A percentile compares a stretch with the other conserved stretches of the same genome.
Conservation (phyloP, 1,140 invertebrate genomes). For the Lepidurus arcticus region DNA sequence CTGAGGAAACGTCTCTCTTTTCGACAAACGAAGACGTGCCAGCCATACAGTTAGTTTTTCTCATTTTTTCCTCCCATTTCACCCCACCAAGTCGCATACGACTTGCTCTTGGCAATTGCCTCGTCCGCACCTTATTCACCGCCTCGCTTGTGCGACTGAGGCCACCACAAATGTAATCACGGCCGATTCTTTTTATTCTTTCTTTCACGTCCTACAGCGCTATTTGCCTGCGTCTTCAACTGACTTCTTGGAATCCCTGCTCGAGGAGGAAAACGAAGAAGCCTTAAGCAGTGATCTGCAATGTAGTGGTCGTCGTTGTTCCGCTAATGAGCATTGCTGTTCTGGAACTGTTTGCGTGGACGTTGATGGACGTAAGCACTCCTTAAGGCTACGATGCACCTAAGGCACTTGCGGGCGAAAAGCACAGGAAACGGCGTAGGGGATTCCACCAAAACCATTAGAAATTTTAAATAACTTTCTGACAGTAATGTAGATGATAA, state of each 20-base stretch:
- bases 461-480: too few relatives aligned
- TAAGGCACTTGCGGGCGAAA: too few relatives aligned
- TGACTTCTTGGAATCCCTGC: slow-evolving; percentile 38
- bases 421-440: too few relatives aligned
- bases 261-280: slow-evolving; percentile 39
- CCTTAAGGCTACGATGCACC: background rate
- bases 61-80: background rate
- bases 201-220: slow-evolving; percentile 20
- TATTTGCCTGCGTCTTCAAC: slow-evolving; percentile 35
- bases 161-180: background rate
- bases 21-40: background rate
- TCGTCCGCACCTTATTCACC: slow-evolving; percentile 24
- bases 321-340: slow-evolving; percentile 69
- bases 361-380: slow-evolving; percentile 58
- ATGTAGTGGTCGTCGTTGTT: slow-evolving; percentile 49
- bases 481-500: too few relatives aligned
- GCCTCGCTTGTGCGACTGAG: background rate
- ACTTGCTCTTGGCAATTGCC: background rate
- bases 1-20: too few relatives aligned
- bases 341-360: slow-evolving; percentile 65
- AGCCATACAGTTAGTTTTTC: background rate
- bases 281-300: slow-evolving; percentile 23
- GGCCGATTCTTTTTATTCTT: background rate
- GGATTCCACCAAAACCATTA: too few relatives aligned
- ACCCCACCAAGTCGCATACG: background rate